Base-by-base conservation (phyloP, 1,140 invertebrate species). In the Micrasema longulum region DNA sequence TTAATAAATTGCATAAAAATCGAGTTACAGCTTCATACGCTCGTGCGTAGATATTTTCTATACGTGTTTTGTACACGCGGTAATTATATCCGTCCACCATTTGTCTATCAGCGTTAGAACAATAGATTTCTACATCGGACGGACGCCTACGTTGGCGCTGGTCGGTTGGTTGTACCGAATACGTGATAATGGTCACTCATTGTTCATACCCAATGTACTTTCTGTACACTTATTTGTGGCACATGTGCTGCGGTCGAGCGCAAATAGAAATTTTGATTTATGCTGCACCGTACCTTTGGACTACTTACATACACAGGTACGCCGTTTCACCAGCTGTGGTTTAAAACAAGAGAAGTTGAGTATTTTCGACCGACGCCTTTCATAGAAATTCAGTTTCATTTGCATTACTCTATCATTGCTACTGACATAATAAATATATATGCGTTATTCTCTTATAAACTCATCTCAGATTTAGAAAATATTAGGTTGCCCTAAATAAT, bases 171-270 rank as follows among this genome's bases (percentile, higher is more conserved):
- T 55, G 71, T 72, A 35, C 55, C 45, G 53, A 69, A 68, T 69
- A 69, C 64, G 47, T 73, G 71, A 73, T 68, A 73, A 69, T 55
- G 66, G 57, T 73, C 66, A 64, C 45, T 69, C 57, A 69, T 69
- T 60, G 64, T 67, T 20, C 53, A 20, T 48, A 18, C 26, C 14
- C 10, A 36, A 57, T 57, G 53, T 57, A 57, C 53, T 14, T 57
- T 53, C 50, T 53, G 53, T 16, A 57, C 20, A 57, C 31, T 36
- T 18, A 57, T 35, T 38, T 35, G 53, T 43, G 36, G 57, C 57
- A 63, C 57, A 63, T 43, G 26, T 26, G 57, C 36, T 38, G 18
- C 22, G 36, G 57, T 22, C 38, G 5, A 22, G 57, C 38, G 57
- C 38, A 43, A 63, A 63, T 63, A 63, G 57, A 63, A 63, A 63